Conservation (phyloP, 2,797 vertebrate species). For the Garrulus glandarius region DNA sequence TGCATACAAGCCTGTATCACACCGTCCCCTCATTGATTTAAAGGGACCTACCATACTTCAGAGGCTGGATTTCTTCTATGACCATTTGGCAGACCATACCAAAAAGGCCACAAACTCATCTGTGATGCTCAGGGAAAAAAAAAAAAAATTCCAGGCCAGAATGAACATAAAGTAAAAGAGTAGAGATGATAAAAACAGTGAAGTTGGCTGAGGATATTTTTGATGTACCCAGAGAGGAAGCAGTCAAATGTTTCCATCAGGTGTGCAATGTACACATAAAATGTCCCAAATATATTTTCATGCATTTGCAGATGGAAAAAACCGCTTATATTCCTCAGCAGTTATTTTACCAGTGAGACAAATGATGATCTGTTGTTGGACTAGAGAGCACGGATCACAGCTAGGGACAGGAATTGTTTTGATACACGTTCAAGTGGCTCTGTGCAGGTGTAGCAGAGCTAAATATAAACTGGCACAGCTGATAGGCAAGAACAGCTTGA, state of each 20-base stretch:
- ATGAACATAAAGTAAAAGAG: background rate
- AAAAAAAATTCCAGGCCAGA: background rate
- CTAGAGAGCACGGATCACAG: conserved; percentile 16
- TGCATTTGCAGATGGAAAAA: conserved; percentile 35
- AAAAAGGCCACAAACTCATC: background rate
- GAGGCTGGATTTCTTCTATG: background rate
- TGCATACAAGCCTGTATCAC: background rate
- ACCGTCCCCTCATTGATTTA: background rate
- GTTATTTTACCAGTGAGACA: conserved; percentile 42
- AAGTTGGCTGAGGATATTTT: conserved; percentile 8
- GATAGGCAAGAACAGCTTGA: background rate
- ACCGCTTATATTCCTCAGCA: background rate
- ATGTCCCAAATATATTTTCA: conserved; percentile 21
- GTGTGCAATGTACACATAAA: conserved; percentile 26
- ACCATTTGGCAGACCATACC: background rate
- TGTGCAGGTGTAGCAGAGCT: conserved; percentile 27
- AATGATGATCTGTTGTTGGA: conserved; percentile 32
- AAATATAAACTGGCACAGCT: background rate
- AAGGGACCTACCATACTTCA: background rate
- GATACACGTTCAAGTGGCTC: background rate
- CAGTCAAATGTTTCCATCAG: conserved; percentile 36
- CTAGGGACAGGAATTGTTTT: background rate
- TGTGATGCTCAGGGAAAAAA: background rate
- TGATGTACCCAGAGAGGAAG: background rate
- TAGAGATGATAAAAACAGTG: conserved; percentile 13